phyloP scores from a whole-genome alignment of 2,113 vertebrate genomes.

The Oenanthe oenanthe region DNA sequence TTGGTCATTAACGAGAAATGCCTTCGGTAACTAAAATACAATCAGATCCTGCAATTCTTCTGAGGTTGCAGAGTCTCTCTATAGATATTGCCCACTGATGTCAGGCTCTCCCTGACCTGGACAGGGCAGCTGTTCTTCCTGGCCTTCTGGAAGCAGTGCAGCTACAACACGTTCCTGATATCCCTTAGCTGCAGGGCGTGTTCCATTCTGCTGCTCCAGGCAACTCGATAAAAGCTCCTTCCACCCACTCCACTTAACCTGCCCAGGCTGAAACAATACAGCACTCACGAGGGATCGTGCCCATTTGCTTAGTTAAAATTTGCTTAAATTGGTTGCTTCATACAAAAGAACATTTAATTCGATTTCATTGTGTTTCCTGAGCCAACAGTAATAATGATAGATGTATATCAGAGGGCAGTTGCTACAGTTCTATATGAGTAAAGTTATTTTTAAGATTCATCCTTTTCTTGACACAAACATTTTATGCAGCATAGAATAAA shows the following conservation, averaged over 20 bases:
- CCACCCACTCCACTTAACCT: neutral
- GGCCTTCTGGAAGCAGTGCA: neutral
- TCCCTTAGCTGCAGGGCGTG: neutral
- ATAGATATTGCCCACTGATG: neutral
- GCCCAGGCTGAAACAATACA: neutral
- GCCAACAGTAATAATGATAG: neutral
- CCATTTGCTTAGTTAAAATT: neutral
- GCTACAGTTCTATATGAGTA: neutral
- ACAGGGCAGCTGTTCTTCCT: constrained; percentile 6
- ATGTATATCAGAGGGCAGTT: neutral
- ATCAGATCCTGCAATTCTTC: neutral
- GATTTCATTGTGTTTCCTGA: neutral
- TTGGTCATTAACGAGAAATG: neutral
- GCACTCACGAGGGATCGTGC: rapidly evolving
- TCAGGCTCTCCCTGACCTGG: neutral
- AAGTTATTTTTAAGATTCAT: neutral
- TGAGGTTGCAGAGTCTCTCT: neutral
- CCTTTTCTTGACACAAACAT: neutral
- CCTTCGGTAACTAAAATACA: neutral
- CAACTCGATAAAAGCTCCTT: neutral
- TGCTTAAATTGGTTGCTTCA: neutral
- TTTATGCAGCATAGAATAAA: neutral
- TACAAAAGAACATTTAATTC: neutral
- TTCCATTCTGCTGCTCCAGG: constrained; percentile 19
- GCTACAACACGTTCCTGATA: neutral